phyloP scores from a whole-genome alignment of 2,797 vertebrate genomes.

The Typhlichthys subterraneus region DNA sequence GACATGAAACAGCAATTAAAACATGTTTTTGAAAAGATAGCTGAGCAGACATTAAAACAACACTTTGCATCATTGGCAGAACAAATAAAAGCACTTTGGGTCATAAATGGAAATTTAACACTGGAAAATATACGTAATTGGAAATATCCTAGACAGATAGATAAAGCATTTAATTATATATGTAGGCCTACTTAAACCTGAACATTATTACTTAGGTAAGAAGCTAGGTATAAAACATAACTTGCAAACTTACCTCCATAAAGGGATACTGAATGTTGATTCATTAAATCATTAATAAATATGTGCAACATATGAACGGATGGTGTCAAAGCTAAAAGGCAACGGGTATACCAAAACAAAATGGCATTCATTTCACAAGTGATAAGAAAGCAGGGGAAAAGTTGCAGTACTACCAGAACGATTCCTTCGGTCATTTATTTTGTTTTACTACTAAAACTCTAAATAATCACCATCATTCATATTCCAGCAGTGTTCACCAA shows the following conservation, averaged over 20 bases:
- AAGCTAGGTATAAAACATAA: constrained; percentile 14
- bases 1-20: not conserved
- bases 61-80: constrained; percentile 59
- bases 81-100: constrained; percentile 66
- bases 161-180: constrained; percentile 26
- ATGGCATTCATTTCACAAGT: constrained; percentile 37
- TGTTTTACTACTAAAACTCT: constrained; percentile 8
- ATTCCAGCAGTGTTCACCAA: constrained; percentile 16
- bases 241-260: constrained; percentile 18
- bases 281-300: constrained; percentile 48
- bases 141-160: constrained; percentile 24
- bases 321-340: constrained; percentile 35
- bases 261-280: constrained; percentile 10
- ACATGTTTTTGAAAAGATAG: not conserved
- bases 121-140: constrained; percentile 35
- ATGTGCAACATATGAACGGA: constrained; percentile 32
- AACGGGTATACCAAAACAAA: constrained; percentile 38
- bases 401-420: constrained; percentile 14
- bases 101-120: constrained; percentile 36
- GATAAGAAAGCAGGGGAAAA: constrained; percentile 42
- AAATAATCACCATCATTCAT: constrained; percentile 7
- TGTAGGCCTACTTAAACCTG: constrained; percentile 1
- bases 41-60: constrained; percentile 44
- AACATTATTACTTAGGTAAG: constrained; percentile 20
- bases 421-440: constrained; percentile 9